Base-by-base conservation (phyloP, 2,113 vertebrate genomes). In the Emydura subglobosa region DNA sequence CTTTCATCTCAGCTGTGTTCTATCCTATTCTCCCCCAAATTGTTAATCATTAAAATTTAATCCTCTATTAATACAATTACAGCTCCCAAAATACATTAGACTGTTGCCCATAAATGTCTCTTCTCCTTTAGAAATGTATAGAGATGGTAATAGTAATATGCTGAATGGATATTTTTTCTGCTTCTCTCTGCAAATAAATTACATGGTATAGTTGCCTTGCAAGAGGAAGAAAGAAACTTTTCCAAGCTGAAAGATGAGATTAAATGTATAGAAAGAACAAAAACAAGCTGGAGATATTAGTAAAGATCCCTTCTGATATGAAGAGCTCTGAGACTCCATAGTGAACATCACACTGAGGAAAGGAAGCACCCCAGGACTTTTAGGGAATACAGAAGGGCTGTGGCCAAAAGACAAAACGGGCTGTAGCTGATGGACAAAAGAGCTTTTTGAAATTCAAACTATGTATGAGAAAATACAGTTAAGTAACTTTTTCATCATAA, bases 31-130 rank as follows among this genome's bases (percentile, higher is more conserved):
- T 94, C 27, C 59, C 86, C 39, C 34, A 50, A 68, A 51, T 94
- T 17, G 22, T 94, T 92, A 90, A 61, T 94, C 10, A 51, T 61
- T 83, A 88, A 21, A 76, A 49, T 78, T 83, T 83, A 94, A 92
- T 90, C 55, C 55, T 84, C 44, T 49, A 76, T 79, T 61, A 89
- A 14, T 3, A 1, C 61, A 90, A 1, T 79, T 29, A 72, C 0
- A 0, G 78, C 79, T 80, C 61, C 76, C 76, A 87, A 90, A 92
- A 89, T 78, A 86, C 14, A 50, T 17, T 68, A 29, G 3, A 79
- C 47, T 5, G 59, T 82, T 86, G 51, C 89, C 87, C 42, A 57
- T 72, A 88, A 78, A 86, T 81, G 22, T 85, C 34, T 83, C 51
- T 86, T 5, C 5, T 57, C 27, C 55, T 72, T 55, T 57, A 79